Evolutionary conservation across 2,888 invertebrate species (phyloP), one percentile per base, ranked within the genome.

Genomic region (Drosophila merina): DNA sequence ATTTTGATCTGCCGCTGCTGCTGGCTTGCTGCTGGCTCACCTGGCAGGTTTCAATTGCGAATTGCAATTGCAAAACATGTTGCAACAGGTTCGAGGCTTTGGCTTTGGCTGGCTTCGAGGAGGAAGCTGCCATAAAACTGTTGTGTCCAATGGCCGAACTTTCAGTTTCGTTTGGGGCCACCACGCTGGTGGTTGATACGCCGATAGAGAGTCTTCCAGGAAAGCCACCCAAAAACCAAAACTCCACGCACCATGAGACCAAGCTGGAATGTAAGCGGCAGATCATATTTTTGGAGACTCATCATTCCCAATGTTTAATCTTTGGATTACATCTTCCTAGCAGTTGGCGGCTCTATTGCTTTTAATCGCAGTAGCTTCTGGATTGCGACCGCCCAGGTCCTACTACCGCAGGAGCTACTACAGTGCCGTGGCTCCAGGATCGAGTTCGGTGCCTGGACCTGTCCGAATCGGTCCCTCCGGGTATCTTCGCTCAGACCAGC

Each of bases 51-150:
- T 74, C 57, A 58, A 56, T 69, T 62, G 70, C 47, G 52, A 52
- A 44, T 70, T 54, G 20, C 54, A 42, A 50, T 72, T 84, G 88
- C 82, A 70, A 84, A 84, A 84, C 84, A 81, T 73, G 84, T 86
- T 84, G 82, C 62, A 63, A 51, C 70, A 71, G 66, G 72, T 56
- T 66, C 26, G 40, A 66, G 59, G 30, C 69, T 67, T 62, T 74
- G 55, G 33, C 50, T 26, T 20, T 20, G 20, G 20, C 20, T 72
- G 55, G 33, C 50, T 33, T 79, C 76, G 79, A 77, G 52, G 59
- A 82, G 89, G 90, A 90, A 90, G 90, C 80, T 87, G 78, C 82
- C 90, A 90, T 90, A 90, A 90, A 90, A 90, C 84, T 80, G 76
- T 88, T 88, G 90, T 74, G 80, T 77, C 79, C 78, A 78, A 77